Base-by-base conservation (phyloP, 2,797 vertebrate species). In the Eleutherodactylus coqui region DNA sequence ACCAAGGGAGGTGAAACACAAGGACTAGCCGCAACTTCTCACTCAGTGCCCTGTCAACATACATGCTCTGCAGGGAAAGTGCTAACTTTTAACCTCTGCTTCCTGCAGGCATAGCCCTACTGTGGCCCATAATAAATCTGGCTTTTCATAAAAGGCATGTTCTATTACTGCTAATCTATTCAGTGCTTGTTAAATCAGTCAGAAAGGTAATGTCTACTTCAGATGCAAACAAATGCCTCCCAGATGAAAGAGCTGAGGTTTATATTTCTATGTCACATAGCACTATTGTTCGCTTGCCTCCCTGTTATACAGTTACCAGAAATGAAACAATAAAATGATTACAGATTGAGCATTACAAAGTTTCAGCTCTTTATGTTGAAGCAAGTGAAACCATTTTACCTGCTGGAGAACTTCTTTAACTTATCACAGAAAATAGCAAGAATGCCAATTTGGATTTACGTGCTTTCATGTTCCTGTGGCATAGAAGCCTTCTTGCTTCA, bases 61-160 rank as follows among this genome's bases (percentile, higher is more conserved):
- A 19, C 62, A 67, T 67, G 62, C 62, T 67, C 29, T 36, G 62
- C 32, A 19, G 62, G 16, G 32, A 67, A 67, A 36, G 62, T 34
- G 32, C 3, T 17, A 36, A 67, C 62, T 67, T 19, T 67, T 67
- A 36, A 67, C 62, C 62, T 67, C 1, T 67, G 62, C 62, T 67
- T 67, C 32, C 16, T 67, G 32, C 32, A 67, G 5, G 32, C 62
- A 67, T 34, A 36, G 29, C 14, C 62, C 62, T 67, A 36, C 62
- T 67, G 62, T 67, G 32, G 32, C 32, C 8, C 32, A 21, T 67
- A 67, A 36, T 67, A 67, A 67, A 67, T 67, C 62, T 67, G 62
- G 17, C 62, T 32, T 9, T 67, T 17, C 36, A 67, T 34, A 36
- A 36, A 64, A 67, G 62, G 36, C 62, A 21, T 29, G 27, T 62